phyloP scores from a whole-genome alignment of 2,888 invertebrate genomes.

The Acronicta alni region DNA sequence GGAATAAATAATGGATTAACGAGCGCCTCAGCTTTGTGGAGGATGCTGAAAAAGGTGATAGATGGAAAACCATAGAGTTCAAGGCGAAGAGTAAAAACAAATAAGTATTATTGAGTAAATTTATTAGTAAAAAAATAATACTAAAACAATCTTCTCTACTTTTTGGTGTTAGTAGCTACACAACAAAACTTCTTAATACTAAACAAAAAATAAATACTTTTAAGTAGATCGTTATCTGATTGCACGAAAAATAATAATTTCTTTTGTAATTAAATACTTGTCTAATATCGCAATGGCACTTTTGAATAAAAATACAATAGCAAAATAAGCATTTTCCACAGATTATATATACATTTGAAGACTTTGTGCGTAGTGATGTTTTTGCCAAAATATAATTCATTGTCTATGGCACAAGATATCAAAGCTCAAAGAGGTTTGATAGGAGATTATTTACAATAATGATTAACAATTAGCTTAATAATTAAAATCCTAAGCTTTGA shows the following conservation, averaged over 20 bases:
- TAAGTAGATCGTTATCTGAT: conserved; percentile 74
- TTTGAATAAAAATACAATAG: conserved; percentile 78
- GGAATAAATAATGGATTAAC: no score
- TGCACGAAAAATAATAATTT: conserved; percentile 71
- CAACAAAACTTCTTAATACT: conserved; percentile 75
- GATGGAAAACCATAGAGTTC: background rate
- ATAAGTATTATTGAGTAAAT: conserved; percentile 54
- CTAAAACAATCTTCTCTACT: conserved; percentile 76
- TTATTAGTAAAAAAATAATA: conserved; percentile 79
- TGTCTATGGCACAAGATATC: conserved; percentile 83
- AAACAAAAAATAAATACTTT: conserved; percentile 78
- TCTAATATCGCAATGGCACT: conserved; percentile 79
- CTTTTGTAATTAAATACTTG: conserved; percentile 46
- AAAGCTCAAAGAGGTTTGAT: conserved; percentile 75
- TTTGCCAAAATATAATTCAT: conserved; percentile 64
- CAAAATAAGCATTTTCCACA: conserved; percentile 74
- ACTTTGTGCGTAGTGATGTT: conserved; percentile 64
- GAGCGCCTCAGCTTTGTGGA: no score
- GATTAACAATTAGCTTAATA: conserved; percentile 57
- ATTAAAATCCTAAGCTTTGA: conserved; percentile 42
- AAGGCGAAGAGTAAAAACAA: conserved; percentile 47
- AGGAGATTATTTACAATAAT: conserved; percentile 76
- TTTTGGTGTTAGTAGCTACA: conserved; percentile 88
- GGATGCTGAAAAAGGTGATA: no score
- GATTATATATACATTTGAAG: conserved; percentile 64